Evolutionary conservation across 2,888 invertebrate species (phyloP).

Genomic region (Saturnia pavonia): DNA sequence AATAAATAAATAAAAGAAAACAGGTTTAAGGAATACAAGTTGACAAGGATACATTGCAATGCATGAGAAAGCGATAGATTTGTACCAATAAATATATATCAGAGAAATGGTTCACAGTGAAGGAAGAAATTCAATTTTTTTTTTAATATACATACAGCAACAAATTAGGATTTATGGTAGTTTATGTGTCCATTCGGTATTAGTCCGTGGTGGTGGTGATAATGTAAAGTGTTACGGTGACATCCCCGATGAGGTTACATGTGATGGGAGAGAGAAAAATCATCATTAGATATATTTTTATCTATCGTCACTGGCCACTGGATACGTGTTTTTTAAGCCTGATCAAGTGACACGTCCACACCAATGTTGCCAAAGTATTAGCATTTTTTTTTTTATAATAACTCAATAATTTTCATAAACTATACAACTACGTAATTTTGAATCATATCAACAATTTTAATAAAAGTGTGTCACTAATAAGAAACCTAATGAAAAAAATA

Average conservation of each 20-base stretch:
- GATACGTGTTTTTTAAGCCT: background rate
- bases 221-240: conserved; percentile 14
- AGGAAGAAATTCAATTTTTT: background rate
- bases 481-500: too few relatives aligned
- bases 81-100: background rate
- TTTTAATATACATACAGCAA: too few relatives aligned
- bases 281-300: background rate
- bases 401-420: too few relatives aligned
- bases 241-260: conserved; percentile 29
- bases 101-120: background rate
- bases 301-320: background rate
- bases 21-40: too few relatives aligned
- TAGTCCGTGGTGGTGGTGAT: conserved; percentile 16
- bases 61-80: background rate
- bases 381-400: too few relatives aligned
- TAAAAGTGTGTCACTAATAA: too few relatives aligned
- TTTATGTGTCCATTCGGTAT: conserved; percentile 20
- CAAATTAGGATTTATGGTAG: background rate
- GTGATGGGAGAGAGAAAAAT: conserved; percentile 10
- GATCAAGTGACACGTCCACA: background rate
- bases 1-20: too few relatives aligned
- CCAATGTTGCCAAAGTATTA: background rate
- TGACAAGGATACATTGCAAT: background rate
- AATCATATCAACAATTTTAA: too few relatives aligned
- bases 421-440: too few relatives aligned